Evolutionary conservation across 1,140 invertebrate genomes (phyloP), one percentile per base, ranked within the genome.

Genomic region (Tribolium castaneum): DNA sequence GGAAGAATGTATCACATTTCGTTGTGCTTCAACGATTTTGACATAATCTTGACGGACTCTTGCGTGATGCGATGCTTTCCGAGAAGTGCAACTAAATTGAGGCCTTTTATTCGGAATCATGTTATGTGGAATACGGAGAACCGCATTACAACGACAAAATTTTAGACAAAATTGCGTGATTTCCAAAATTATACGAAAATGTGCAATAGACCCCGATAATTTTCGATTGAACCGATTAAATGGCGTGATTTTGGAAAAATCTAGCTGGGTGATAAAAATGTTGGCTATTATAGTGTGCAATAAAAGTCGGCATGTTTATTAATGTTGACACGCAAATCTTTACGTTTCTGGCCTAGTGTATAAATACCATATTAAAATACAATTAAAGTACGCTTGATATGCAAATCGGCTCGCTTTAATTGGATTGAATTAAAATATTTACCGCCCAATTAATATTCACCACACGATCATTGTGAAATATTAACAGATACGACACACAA

Each of bases 41-140:
- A 81, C 78, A 78, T 77, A 81, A 66, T 79, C 75, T 81, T 79
- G 80, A 80, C 78, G 70, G 75, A 74, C 39, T 49, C 70, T 81
- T 81, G 80, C 80, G 80, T 81, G 80, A 49, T 79, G 56, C 76
- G 76, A 30, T 54, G 62, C 25, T 79, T 75, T 81, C 78, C 80
- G 45, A 73, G 75, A 77, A 81, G 78, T 56, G 39, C 10, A 74
- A 78, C 80, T 79, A 79, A 19, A 19, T 19, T 19, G 16, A 19
- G 16, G 16, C 16, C 16, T 59, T 59, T 59, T 59, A 59, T 59
- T 59, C 54, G 14, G 30, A 59, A 59, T 22, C 54, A 59, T 45
- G 9, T 45, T n/a, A 45, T 45, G 39, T 45, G 39, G 25, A 30
- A 30, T 30, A 30, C 25, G 25, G 25, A 6, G 25, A 30, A 45